phyloP scores from a whole-genome alignment of 2,113 vertebrate species.

The Eulemur macaco region DNA sequence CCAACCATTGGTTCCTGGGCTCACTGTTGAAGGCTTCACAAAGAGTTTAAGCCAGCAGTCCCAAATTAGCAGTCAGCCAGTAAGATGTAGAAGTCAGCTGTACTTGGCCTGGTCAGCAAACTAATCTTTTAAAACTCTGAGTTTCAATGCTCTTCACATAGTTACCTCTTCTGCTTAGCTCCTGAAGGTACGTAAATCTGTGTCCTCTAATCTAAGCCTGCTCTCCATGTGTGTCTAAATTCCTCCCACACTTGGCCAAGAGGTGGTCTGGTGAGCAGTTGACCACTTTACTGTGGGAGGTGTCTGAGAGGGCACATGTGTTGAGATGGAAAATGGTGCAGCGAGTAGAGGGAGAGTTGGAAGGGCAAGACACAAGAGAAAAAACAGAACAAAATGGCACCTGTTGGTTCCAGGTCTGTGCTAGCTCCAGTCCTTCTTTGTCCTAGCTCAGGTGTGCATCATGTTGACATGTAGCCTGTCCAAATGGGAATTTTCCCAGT shows the following conservation, averaged over 20 bases:
- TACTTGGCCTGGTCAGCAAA: background rate
- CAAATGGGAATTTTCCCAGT: background rate
- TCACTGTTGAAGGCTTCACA: background rate
- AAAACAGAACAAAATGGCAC: background rate
- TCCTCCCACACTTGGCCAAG: background rate
- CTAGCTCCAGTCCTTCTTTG: background rate
- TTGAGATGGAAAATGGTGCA: background rate
- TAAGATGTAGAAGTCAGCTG: background rate
- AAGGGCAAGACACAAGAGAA: background rate
- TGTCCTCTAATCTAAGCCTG: background rate
- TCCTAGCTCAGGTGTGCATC: background rate
- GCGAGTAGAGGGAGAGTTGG: background rate
- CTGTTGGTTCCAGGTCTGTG: background rate
- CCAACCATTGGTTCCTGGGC: background rate
- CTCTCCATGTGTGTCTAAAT: background rate
- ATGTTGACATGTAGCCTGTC: rapidly evolving
- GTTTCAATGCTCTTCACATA: background rate
- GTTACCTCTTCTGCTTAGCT: background rate
- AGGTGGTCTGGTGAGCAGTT: background rate
- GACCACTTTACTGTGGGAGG: background rate
- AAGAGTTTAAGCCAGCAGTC: background rate
- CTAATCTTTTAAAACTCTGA: background rate
- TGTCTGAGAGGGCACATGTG: background rate
- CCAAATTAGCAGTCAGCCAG: background rate
- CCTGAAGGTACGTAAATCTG: background rate